Evolutionary conservation across 64 coral and sea anemone genomes (phyloP).

Genomic region (Platygyra sinensis): DNA sequence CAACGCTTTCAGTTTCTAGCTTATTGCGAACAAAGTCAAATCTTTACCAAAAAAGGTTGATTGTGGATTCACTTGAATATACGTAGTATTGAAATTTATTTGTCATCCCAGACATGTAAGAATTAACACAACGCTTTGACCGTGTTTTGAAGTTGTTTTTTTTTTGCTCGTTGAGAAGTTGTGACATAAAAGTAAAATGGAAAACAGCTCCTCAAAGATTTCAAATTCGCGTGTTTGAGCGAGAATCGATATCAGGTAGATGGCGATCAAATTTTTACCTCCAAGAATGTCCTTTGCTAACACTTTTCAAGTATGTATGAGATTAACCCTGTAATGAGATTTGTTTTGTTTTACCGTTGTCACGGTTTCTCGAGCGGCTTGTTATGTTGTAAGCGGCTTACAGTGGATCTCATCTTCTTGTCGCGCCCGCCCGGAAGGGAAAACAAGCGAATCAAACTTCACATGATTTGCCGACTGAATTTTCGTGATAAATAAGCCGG

Average conservation of each 20-base stretch:
- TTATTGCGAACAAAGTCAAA: not conserved
- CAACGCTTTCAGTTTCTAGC: not conserved
- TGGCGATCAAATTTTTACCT: not conserved
- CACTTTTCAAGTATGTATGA: not conserved
- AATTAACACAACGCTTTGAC: not conserved
- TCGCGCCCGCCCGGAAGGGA: not conserved
- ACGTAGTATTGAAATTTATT: not conserved
- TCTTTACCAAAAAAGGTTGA: not conserved
- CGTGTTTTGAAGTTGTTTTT: not conserved
- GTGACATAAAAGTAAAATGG: not conserved
- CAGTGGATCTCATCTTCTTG: not conserved
- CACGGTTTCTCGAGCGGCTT: not conserved
- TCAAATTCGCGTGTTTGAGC: not conserved
- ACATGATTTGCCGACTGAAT: not conserved
- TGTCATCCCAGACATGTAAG: not conserved
- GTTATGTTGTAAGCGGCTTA: not conserved
- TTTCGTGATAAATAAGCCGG: not conserved
- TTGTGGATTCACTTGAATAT: not conserved
- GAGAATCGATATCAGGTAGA: not conserved
- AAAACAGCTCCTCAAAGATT: not conserved
- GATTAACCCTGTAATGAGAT: not conserved
- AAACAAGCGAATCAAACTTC: not conserved
- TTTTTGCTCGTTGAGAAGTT: not conserved
- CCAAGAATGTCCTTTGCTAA: not conserved
- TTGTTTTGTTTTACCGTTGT: not conserved